Conservation (phyloP, 2,113 vertebrate species). For the Microtus ochrogaster region DNA sequence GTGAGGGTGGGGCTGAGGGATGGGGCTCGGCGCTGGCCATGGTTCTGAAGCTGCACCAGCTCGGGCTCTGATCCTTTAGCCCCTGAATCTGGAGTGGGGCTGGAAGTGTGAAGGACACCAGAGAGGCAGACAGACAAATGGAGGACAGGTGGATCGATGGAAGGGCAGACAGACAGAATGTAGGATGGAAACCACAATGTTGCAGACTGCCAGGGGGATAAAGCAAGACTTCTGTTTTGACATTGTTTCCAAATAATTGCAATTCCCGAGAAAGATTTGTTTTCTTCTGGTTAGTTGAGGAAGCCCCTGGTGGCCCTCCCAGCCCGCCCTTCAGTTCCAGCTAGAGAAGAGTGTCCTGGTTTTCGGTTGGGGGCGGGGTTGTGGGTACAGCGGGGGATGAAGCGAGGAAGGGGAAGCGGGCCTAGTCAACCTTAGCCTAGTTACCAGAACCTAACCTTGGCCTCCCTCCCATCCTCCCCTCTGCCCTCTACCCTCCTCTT, state of each 20-base stretch:
- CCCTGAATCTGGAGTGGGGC: background rate
- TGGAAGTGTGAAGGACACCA: background rate
- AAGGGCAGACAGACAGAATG: background rate
- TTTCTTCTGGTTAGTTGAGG: conserved; percentile 48
- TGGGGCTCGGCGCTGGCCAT: background rate
- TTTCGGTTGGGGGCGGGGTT: background rate
- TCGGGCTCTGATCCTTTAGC: accelerated
- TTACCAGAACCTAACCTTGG: background rate
- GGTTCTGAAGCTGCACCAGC: conserved; percentile 55
- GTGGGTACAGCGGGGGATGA: background rate
- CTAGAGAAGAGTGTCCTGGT: conserved; percentile 9
- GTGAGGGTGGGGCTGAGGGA: accelerated
- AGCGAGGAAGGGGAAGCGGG: background rate
- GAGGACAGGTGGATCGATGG: conserved; percentile 6
- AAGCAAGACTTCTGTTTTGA: conserved; percentile 63
- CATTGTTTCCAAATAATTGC: conserved; percentile 60
- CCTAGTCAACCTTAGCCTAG: background rate
- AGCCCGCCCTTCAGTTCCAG: background rate
- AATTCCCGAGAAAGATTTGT: conserved; percentile 36
- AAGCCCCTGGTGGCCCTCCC: conserved; percentile 19
- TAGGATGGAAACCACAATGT: background rate
- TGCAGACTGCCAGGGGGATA: conserved; percentile 6
- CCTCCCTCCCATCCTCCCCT: background rate
- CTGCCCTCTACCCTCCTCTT: background rate
- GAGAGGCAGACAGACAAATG: background rate